Percentiles rank a stretch among this genome's conserved stretches.
Conservation (phyloP, 2,113 vertebrate genomes). For the Phycodurus eques region DNA sequence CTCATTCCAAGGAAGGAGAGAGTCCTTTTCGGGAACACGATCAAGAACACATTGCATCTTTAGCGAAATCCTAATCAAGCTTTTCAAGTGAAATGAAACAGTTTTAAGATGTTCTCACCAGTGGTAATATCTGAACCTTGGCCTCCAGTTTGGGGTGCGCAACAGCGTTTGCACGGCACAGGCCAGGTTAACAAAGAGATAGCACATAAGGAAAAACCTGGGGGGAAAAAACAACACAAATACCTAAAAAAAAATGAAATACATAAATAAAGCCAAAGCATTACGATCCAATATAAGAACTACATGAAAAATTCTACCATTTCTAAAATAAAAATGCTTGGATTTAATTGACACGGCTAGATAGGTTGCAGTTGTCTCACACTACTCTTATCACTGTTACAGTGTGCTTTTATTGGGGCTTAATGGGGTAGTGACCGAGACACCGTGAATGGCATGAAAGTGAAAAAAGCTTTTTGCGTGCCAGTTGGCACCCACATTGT, state of each 20-base stretch:
- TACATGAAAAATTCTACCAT: not conserved
- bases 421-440: not conserved
- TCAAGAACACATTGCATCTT: not conserved
- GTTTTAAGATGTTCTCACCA: slow-evolving; percentile 76
- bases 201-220: slow-evolving; percentile 99
- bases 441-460: not conserved
- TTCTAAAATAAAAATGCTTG: not conserved
- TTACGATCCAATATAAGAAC: no score
- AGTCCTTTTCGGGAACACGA: slow-evolving; percentile 72
- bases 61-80: not conserved
- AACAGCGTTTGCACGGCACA: slow-evolving; percentile 96
- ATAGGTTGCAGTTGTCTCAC: not conserved
- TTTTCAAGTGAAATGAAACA: not conserved
- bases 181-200: slow-evolving; percentile 96
- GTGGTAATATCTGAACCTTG: slow-evolving; percentile 95
- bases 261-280: no score
- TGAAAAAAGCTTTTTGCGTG: not conserved
- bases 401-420: not conserved
- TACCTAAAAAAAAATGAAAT: not conserved
- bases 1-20: slow-evolving; percentile 97
- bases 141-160: slow-evolving; percentile 95
- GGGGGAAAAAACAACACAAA: slow-evolving; percentile 5
- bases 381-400: not conserved
- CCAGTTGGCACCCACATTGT: not conserved
- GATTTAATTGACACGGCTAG: not conserved